Evolutionary conservation across 2,888 invertebrate species (phyloP).

Genomic region (Entomobrya proxima): DNA sequence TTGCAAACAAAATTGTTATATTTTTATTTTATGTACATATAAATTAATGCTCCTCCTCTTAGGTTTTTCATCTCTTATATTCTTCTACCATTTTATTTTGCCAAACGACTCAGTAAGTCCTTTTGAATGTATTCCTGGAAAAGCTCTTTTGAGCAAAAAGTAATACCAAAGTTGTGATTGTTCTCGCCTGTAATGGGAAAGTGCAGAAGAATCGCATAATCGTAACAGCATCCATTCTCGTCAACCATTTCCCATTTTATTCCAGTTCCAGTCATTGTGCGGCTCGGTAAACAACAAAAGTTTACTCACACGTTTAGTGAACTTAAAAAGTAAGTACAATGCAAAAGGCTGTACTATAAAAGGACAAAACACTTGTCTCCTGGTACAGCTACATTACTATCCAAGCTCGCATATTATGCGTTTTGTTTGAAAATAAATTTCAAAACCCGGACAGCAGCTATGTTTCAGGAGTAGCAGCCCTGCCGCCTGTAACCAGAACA

Average conservation of each 20-base stretch:
- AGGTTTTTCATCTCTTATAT: too few relatives aligned
- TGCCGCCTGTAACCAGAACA: neutral
- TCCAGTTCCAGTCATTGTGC: conserved; percentile 15
- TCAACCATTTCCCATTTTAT: conserved; percentile 4
- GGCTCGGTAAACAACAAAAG: conserved; percentile 8
- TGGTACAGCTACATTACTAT: conserved; percentile 10
- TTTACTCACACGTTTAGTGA: neutral
- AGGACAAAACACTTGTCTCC: conserved; percentile 3
- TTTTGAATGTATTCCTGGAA: too few relatives aligned
- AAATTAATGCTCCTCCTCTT: too few relatives aligned
- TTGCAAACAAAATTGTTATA: too few relatives aligned
- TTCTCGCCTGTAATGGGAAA: conserved; percentile 40
- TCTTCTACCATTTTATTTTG: too few relatives aligned
- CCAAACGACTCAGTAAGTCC: too few relatives aligned
- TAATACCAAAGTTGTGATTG: conserved; percentile 48
- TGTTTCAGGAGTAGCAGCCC: conserved; percentile 36
- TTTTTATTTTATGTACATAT: too few relatives aligned
- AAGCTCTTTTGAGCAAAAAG: conserved; percentile 5
- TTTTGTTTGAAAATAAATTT: conserved; percentile 32
- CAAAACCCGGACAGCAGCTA: conserved; percentile 33
- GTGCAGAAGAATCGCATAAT: neutral
- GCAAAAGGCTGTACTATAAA: neutral
- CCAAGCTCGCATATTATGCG: neutral
- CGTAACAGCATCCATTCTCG: conserved; percentile 15
- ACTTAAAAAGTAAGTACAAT: neutral